Conservation (phyloP, 2,888 invertebrate genomes). For the Drymonia ruficornis region DNA sequence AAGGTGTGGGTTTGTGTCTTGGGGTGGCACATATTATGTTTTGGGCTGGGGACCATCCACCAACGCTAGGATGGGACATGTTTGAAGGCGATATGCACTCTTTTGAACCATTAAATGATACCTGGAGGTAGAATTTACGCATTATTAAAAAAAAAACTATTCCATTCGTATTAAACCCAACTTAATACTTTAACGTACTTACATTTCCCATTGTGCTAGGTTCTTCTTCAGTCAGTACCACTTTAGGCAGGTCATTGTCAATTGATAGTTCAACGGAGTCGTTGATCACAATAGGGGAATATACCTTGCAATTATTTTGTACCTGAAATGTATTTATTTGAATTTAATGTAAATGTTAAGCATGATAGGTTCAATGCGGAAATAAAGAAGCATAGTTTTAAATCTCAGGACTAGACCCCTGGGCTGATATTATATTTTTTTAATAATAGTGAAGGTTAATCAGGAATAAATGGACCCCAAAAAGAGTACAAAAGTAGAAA, state of each 20-base stretch:
- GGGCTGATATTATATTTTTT: no score
- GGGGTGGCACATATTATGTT: constrained; percentile 70
- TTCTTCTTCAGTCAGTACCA: constrained; percentile 38
- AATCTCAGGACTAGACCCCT: no score
- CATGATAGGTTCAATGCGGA: no score
- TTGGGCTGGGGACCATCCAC: constrained; percentile 76
- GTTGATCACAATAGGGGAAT: constrained; percentile 65
- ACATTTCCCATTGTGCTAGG: constrained; percentile 68
- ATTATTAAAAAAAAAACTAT: no score
- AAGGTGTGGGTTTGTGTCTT: constrained; percentile 56
- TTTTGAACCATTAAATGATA: constrained; percentile 61
- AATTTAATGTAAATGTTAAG: background rate
- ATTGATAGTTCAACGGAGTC: constrained; percentile 54
- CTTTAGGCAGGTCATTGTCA: constrained; percentile 42
- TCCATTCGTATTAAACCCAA: no score
- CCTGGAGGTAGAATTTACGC: constrained; percentile 43
- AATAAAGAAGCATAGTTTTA: no score
- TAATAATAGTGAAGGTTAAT: no score
- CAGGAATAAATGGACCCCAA: no score
- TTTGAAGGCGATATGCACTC: constrained; percentile 44
- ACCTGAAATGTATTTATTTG: constrained; percentile 16
- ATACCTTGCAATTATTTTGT: constrained; percentile 47
- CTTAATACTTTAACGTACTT: no score
- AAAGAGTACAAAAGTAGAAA: constrained; percentile 9
- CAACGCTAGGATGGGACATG: constrained; percentile 57